A percentile compares a stretch with the other conserved stretches of the same genome.
Evolutionary conservation across 2,113 vertebrate species (phyloP).

Genomic region (Dolichallabes microphthalmus): DNA sequence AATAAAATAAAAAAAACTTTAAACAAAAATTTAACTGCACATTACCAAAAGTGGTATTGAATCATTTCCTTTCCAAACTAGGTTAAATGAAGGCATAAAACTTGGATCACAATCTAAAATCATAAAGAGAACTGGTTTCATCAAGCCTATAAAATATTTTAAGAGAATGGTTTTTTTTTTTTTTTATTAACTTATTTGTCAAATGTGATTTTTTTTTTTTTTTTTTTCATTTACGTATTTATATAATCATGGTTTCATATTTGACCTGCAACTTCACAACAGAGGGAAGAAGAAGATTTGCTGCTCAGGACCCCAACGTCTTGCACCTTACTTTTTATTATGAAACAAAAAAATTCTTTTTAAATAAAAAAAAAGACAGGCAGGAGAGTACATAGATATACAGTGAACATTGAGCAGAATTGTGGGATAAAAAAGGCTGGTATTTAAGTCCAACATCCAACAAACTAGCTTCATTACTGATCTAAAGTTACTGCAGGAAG

Average conservation of each 20-base stretch:
- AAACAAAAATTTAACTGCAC: neutral
- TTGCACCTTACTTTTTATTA: too few relatives aligned
- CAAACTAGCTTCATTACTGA: neutral
- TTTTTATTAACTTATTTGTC: neutral
- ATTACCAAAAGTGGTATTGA: neutral
- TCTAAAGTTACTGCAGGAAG: neutral
- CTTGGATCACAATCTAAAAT: neutral
- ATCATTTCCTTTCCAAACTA: neutral
- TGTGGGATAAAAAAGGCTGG: neutral
- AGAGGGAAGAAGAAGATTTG: too few relatives aligned
- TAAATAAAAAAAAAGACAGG: neutral
- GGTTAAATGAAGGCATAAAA: neutral
- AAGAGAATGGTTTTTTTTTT: neutral
- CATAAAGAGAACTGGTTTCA: neutral
- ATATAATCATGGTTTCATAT: too few relatives aligned
- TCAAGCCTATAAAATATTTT: neutral
- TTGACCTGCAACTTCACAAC: too few relatives aligned
- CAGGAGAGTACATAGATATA: neutral
- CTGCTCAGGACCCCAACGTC: too few relatives aligned
- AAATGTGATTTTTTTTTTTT: neutral
- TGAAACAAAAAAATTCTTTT: neutral
- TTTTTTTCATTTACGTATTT: too few relatives aligned
- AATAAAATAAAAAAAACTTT: too few relatives aligned
- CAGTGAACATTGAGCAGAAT: neutral
- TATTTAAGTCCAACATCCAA: neutral